These are phyloP conservation scores for Zaprionus gabonicus DNA, from an alignment of 1,140 invertebrate species.

Conservation along the genomic window DNA sequence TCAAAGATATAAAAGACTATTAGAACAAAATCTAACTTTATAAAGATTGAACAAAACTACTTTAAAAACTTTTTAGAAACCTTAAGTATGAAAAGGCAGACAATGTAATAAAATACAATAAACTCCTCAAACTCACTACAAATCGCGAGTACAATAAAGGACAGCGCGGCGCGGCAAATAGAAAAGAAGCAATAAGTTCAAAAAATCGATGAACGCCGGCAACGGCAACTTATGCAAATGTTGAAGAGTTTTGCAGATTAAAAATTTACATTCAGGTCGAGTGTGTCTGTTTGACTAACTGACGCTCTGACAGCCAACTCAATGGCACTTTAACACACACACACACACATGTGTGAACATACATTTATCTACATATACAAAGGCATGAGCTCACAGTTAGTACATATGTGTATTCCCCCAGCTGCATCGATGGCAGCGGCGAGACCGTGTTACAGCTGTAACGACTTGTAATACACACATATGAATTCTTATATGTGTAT, in stretches of 20 bases:
- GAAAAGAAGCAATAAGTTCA: conserved; percentile 7
- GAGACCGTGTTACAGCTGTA: conserved; percentile 63
- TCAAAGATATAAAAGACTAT: background rate
- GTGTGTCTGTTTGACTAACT: conserved; percentile 42
- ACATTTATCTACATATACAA: conserved; percentile 8
- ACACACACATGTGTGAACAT: conserved; percentile 30
- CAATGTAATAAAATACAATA: conserved; percentile 7
- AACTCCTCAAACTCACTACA: conserved; percentile 35
- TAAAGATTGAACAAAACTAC: background rate
- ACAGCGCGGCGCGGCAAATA: conserved; percentile 23
- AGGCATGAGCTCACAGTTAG: conserved; percentile 19
- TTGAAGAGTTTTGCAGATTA: conserved; percentile 76
- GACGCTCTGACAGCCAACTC: conserved; percentile 46
- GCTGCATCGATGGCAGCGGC: conserved; percentile 40
- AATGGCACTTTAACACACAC: conserved; percentile 45
- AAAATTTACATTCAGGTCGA: conserved; percentile 79
- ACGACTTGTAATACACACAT: conserved; percentile 51
- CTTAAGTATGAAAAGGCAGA: background rate
- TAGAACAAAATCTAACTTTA: background rate
- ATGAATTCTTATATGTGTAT: too few relatives aligned
- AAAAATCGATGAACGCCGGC: conserved; percentile 54
- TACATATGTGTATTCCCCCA: conserved; percentile 51
- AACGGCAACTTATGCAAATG: conserved; percentile 70
- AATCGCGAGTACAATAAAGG: conserved; percentile 22
- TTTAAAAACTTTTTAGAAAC: background rate